Evolutionary conservation across 2,113 vertebrate genomes (phyloP).

Genomic region (Aphelocoma coerulescens): DNA sequence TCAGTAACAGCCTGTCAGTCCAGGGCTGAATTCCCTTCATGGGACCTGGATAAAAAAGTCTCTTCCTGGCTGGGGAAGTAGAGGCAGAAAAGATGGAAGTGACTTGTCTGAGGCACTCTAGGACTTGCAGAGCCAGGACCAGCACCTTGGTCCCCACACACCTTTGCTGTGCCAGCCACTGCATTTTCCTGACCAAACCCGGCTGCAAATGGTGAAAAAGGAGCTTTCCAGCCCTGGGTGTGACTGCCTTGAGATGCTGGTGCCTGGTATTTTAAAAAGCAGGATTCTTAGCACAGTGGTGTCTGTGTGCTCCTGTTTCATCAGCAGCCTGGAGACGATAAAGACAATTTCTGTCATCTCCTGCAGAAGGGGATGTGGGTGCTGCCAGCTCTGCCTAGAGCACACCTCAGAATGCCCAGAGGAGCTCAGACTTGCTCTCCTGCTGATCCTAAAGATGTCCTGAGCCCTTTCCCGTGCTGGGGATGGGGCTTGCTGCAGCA

Average conservation of each 20-base stretch:
- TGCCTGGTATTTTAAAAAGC: not conserved
- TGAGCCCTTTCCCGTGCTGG: not conserved
- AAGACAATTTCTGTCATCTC: not conserved
- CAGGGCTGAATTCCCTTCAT: not conserved
- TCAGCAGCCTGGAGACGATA: not conserved
- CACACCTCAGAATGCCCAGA: fast-evolving
- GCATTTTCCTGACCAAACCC: not conserved
- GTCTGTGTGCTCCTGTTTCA: not conserved
- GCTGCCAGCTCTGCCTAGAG: not conserved
- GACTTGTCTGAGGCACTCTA: not conserved
- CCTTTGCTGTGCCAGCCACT: not conserved
- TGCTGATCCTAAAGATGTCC: not conserved
- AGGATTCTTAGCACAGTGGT: fast-evolving
- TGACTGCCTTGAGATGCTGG: not conserved
- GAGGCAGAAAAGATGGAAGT: not conserved
- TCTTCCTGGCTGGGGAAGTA: not conserved
- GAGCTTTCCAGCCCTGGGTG: not conserved
- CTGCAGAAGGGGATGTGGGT: not conserved
- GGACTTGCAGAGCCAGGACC: not conserved
- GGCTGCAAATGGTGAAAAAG: not conserved
- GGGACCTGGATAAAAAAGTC: not conserved
- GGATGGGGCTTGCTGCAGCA: conserved; percentile 7
- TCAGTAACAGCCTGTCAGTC: not conserved
- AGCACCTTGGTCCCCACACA: not conserved
- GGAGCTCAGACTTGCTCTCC: not conserved